phyloP scores from a whole-genome alignment of 2,797 vertebrate genomes.

The Sphenodon punctatus region DNA sequence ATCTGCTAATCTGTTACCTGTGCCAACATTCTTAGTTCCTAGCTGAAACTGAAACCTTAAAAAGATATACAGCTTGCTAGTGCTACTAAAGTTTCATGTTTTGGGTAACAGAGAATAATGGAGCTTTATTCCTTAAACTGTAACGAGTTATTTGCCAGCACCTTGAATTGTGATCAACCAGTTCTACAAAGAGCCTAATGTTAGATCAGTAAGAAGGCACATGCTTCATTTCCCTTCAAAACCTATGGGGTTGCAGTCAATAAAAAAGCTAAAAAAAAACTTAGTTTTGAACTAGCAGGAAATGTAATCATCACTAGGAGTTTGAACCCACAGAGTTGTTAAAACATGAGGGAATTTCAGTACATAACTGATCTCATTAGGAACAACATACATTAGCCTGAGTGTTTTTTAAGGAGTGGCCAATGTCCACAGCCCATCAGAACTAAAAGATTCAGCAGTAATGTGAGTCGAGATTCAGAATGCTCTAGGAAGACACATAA shows the following conservation, averaged over 20 bases:
- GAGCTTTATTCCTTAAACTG: background rate
- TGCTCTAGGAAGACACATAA: constrained; percentile 13
- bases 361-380: constrained; percentile 31
- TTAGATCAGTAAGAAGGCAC: background rate
- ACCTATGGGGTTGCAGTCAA: constrained; percentile 18
- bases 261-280: background rate
- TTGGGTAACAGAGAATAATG: constrained; percentile 4
- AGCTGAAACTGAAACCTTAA: background rate
- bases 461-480: background rate
- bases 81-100: background rate
- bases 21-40: background rate
- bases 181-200: background rate
- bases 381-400: background rate
- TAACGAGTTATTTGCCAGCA: constrained; percentile 4
- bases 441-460: constrained; percentile 1
- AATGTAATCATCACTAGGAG: constrained; percentile 12
- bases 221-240: constrained; percentile 21
- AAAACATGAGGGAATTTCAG: constrained; percentile 31
- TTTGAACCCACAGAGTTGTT: constrained; percentile 9
- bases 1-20: background rate
- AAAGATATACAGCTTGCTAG: background rate
- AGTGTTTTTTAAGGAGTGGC: background rate
- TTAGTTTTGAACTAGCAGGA: background rate
- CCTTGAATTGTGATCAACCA: background rate
- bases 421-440: background rate